phyloP scores from a whole-genome alignment of 2,797 vertebrate species.

The Lateolabrax maculatus region DNA sequence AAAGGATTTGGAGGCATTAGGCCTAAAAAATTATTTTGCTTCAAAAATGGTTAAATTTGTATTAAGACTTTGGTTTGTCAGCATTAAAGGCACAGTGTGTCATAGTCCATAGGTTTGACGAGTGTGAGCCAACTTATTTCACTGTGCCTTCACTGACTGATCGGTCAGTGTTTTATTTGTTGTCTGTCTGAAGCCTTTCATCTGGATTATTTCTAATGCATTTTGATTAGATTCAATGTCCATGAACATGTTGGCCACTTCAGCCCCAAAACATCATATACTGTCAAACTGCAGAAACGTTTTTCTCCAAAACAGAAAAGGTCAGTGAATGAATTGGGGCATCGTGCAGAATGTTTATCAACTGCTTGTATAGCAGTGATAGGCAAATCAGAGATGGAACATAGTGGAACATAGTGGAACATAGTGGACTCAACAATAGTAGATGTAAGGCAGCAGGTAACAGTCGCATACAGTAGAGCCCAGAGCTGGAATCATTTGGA shows the following conservation, averaged over 20 bases:
- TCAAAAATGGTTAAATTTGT: no score
- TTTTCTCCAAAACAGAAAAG: not conserved
- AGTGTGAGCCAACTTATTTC: no score
- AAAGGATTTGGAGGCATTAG: slow-evolving; percentile 3
- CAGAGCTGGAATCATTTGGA: not conserved
- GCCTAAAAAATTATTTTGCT: not conserved
- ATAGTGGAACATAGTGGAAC: no score
- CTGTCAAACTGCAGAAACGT: not conserved
- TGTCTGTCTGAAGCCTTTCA: not conserved
- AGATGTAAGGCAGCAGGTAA: not conserved
- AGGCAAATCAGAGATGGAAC: no score
- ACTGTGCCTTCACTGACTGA: not conserved
- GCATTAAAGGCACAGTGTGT: no score
- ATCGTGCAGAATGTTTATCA: not conserved
- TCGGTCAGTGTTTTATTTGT: not conserved
- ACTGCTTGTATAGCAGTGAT: not conserved
- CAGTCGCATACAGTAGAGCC: not conserved
- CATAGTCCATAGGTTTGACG: no score
- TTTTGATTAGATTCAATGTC: not conserved
- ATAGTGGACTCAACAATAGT: no score
- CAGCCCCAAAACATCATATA: not conserved
- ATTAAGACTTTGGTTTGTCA: no score
- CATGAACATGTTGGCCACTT: not conserved
- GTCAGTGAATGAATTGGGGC: no score
- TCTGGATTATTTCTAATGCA: not conserved